Conservation (phyloP, 2,888 invertebrate species). For the Hemithea aestivaria region DNA sequence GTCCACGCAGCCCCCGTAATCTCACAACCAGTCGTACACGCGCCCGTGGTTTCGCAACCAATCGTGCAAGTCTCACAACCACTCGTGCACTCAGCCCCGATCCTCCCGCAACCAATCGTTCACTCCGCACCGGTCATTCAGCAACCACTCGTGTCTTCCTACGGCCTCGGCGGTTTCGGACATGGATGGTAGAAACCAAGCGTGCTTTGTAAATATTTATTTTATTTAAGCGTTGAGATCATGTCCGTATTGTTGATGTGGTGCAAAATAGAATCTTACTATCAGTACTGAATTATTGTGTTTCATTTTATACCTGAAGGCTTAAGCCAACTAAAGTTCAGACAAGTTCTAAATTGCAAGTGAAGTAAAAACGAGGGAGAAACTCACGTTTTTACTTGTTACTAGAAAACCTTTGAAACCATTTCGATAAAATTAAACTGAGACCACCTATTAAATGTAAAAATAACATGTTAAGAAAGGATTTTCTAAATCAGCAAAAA, state of each 20-base stretch:
- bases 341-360: too few relatives aligned
- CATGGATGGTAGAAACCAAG: constrained; percentile 57
- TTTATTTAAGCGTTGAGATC: constrained; percentile 61
- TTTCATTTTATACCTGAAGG: constrained; percentile 24
- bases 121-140: constrained; percentile 46
- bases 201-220: constrained; percentile 36
- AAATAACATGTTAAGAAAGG: too few relatives aligned
- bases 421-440: too few relatives aligned
- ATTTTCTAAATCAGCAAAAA: too few relatives aligned
- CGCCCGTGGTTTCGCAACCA: constrained; percentile 46
- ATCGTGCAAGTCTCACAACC: constrained; percentile 45
- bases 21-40: constrained; percentile 43
- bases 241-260: constrained; percentile 54
- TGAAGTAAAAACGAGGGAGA: too few relatives aligned
- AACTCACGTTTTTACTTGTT: too few relatives aligned
- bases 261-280: constrained; percentile 54
- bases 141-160: constrained; percentile 39
- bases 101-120: constrained; percentile 41
- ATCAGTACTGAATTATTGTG: constrained; percentile 41
- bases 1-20: constrained; percentile 32
- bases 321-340: constrained; percentile 2
- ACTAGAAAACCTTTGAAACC: too few relatives aligned
- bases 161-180: constrained; percentile 38
- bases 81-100: constrained; percentile 34
- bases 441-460: too few relatives aligned